A percentile compares a stretch with the other conserved stretches of the same genome.
Conservation (phyloP, 1,140 invertebrate species). For the Drosophila saltans region DNA sequence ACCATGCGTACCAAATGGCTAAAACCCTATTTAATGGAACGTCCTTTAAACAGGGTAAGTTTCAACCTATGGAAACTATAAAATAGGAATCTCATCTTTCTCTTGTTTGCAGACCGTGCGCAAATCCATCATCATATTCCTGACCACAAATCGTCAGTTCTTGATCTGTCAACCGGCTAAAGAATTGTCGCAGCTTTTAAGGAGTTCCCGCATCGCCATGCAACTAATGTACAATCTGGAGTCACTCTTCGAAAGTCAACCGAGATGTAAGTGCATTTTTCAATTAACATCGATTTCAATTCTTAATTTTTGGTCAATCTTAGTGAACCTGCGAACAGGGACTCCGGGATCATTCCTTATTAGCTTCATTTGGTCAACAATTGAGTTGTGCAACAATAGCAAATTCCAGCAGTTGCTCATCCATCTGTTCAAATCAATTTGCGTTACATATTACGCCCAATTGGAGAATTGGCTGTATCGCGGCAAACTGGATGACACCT, state of each 20-base stretch:
- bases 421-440: conserved; percentile 64
- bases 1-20: conserved; percentile 31
- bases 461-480: conserved; percentile 72
- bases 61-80: too few relatives aligned
- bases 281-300: neutral
- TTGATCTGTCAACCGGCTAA: conserved; percentile 24
- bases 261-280: conserved; percentile 33
- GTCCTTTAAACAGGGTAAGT: conserved; percentile 49
- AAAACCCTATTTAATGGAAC: conserved; percentile 24
- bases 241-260: conserved; percentile 35
- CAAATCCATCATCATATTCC: conserved; percentile 34
- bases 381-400: conserved; percentile 53
- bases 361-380: conserved; percentile 60
- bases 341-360: conserved; percentile 58
- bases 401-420: conserved; percentile 61
- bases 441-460: conserved; percentile 68
- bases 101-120: conserved; percentile 45
- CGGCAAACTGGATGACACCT: conserved; percentile 66
- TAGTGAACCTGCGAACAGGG: conserved; percentile 35
- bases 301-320: conserved; percentile 9
- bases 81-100: too few relatives aligned
- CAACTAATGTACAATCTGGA: conserved; percentile 44
- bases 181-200: conserved; percentile 33
- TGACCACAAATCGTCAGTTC: conserved; percentile 45
- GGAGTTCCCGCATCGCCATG: conserved; percentile 21